A percentile compares a stretch with the other conserved stretches of the same genome.
These are phyloP conservation scores for Trinectes maculatus DNA, from an alignment of 2,113 vertebrate species.

Conservation along the genomic window DNA sequence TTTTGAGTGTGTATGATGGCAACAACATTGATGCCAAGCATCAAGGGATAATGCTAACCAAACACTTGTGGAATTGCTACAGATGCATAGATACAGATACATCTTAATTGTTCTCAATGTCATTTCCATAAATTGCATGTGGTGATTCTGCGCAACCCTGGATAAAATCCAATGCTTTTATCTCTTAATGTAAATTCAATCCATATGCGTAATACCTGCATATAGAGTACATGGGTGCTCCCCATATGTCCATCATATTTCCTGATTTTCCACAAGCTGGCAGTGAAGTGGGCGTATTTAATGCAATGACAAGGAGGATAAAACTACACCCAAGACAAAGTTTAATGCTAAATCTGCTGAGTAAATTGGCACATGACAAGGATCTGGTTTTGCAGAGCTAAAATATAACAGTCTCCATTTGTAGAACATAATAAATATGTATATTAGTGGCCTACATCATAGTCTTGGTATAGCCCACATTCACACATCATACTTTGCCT, in stretches of 20 bases:
- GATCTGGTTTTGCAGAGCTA: not conserved
- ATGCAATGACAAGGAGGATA: constrained; percentile 60
- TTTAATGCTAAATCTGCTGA: constrained; percentile 24
- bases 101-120: too few species aligned
- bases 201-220: constrained; percentile 64
- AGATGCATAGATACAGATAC: too few species aligned
- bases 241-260: constrained; percentile 61
- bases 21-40: too few species aligned
- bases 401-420: not conserved
- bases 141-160: constrained; percentile 6
- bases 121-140: constrained; percentile 5
- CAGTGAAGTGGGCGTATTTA: constrained; percentile 53
- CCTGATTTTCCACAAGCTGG: constrained; percentile 67
- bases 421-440: not conserved
- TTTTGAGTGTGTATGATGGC: too few species aligned
- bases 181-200: constrained; percentile 61
- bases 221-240: constrained; percentile 39
- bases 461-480: too few species aligned
- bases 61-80: not conserved
- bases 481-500: too few species aligned
- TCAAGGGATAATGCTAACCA: too few species aligned
- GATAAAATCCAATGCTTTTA: constrained; percentile 28
- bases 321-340: constrained; percentile 7
- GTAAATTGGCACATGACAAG: constrained; percentile 9
- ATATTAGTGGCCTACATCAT: not conserved